A percentile compares a stretch with the other conserved stretches of the same genome.
Evolutionary conservation across 2,888 invertebrate genomes (phyloP).

Genomic region (Prenolepis imparis): DNA sequence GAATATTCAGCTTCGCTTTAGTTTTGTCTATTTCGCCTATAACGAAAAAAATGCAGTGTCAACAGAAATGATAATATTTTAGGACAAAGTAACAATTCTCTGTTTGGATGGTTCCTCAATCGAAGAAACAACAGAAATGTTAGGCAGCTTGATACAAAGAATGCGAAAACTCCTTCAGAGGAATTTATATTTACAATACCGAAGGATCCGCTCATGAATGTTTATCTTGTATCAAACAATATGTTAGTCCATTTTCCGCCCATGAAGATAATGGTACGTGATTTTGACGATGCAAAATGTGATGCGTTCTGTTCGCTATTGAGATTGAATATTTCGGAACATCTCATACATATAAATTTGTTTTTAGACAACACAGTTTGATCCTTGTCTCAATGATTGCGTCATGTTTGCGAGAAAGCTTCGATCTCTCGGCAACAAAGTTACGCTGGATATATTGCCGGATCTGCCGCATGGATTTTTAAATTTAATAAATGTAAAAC

Average conservation of each 20-base stretch:
- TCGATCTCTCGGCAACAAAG: slow-evolving; percentile 91
- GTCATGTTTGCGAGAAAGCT: slow-evolving; percentile 97
- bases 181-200: slow-evolving; percentile 90
- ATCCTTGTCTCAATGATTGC: slow-evolving; percentile 96
- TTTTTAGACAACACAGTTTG: slow-evolving; percentile 91
- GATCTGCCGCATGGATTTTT: slow-evolving; percentile 99
- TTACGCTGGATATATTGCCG: slow-evolving; percentile 94
- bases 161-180: slow-evolving; percentile 86
- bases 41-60: slow-evolving; percentile 1
- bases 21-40: too few species aligned
- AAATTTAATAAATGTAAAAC: slow-evolving; percentile 93
- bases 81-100: slow-evolving; percentile 66
- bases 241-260: slow-evolving; percentile 93
- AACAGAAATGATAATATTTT: slow-evolving; percentile 68
- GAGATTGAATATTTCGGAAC: background rate
- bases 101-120: slow-evolving; percentile 79
- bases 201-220: slow-evolving; percentile 95
- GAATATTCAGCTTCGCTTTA: too few species aligned
- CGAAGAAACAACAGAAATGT: slow-evolving; percentile 68
- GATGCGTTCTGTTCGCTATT: background rate
- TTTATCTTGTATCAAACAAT: slow-evolving; percentile 94
- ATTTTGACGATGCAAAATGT: background rate
- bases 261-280: slow-evolving; percentile 92
- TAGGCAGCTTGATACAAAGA: slow-evolving; percentile 82
- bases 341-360: slow-evolving; percentile 31